These are phyloP conservation scores for Holothuria scabra DNA, from an alignment of 53 echinoderm and acorn worm genomes.

Conservation along the genomic window DNA sequence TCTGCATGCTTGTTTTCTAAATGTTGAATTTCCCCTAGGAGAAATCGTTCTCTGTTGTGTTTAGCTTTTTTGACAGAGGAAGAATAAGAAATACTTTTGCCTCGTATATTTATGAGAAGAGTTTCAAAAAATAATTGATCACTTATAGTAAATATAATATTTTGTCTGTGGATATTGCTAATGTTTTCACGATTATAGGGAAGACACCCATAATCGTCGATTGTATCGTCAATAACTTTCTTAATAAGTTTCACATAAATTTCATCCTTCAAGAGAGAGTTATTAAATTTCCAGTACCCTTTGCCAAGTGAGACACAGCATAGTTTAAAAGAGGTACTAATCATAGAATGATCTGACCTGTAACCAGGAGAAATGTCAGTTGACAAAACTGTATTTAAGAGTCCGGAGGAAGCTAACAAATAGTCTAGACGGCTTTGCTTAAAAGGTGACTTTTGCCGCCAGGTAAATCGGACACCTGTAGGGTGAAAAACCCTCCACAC, in stretches of 20 bases:
- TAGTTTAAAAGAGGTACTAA: conserved; percentile 15
- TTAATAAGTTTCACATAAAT: neutral
- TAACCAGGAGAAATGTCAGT: conserved; percentile 12
- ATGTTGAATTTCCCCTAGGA: too few species aligned
- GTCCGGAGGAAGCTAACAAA: conserved; percentile 21
- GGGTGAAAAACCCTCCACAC: too few species aligned
- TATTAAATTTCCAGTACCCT: conserved; percentile 23
- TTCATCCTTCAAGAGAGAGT: conserved; percentile 12
- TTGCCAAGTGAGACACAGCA: neutral
- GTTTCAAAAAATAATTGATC: too few species aligned
- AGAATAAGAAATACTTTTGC: too few species aligned
- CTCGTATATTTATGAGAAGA: too few species aligned
- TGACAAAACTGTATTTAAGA: neutral
- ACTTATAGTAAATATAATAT: too few species aligned
- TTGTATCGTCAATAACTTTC: neutral
- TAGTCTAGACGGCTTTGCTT: conserved; percentile 26
- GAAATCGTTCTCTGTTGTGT: too few species aligned
- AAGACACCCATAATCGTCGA: neutral
- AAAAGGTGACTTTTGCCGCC: conserved; percentile 2
- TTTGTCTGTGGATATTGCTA: too few species aligned
- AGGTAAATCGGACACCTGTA: too few species aligned
- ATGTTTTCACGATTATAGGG: neutral
- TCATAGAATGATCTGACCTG: conserved; percentile 17
- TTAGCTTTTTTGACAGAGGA: too few species aligned
- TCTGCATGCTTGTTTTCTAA: too few species aligned